A percentile compares a stretch with the other conserved stretches of the same genome.
Conservation (phyloP, 2,888 invertebrate species). For the Argyresthia albistria region DNA sequence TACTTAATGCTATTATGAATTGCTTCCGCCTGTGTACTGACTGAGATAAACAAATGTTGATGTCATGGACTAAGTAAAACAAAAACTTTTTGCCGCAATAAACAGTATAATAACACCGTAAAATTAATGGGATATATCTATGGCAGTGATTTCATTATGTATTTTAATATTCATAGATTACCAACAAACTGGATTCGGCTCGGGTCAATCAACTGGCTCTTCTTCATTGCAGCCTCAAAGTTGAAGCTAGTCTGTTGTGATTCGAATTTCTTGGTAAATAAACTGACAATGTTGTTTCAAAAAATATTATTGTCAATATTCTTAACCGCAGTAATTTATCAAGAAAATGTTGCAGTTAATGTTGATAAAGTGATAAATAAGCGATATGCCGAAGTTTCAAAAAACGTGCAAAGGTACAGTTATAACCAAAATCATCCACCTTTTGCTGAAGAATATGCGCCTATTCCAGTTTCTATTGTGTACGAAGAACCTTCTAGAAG, state of each 20-base stretch:
- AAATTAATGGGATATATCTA: constrained; percentile 34
- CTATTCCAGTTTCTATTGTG: constrained; percentile 18
- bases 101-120: constrained; percentile 10
- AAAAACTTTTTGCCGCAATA: too few relatives aligned
- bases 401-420: constrained; percentile 13
- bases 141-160: constrained; percentile 40
- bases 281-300: constrained; percentile 18
- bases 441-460: constrained; percentile 18
- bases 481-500: constrained; percentile 11
- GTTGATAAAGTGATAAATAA: too few relatives aligned
- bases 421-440: constrained; percentile 31
- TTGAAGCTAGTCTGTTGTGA: constrained; percentile 33
- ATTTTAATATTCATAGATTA: constrained; percentile 13
- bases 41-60: constrained; percentile 22
- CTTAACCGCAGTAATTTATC: constrained; percentile 6
- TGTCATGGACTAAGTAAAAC: constrained; percentile 24
- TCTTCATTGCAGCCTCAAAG: constrained; percentile 40
- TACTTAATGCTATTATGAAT: too few relatives aligned
- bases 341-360: too few relatives aligned
- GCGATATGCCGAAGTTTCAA: constrained; percentile 7
- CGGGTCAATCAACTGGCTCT: constrained; percentile 30
- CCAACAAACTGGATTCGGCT: constrained; percentile 22
- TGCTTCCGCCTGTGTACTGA: too few relatives aligned
- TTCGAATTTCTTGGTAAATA: constrained; percentile 13
- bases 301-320: constrained; percentile 14